A percentile compares a stretch with the other conserved stretches of the same genome.
Evolutionary conservation across 2,888 invertebrate species (phyloP).

Genomic region (Camponotus fellah): DNA sequence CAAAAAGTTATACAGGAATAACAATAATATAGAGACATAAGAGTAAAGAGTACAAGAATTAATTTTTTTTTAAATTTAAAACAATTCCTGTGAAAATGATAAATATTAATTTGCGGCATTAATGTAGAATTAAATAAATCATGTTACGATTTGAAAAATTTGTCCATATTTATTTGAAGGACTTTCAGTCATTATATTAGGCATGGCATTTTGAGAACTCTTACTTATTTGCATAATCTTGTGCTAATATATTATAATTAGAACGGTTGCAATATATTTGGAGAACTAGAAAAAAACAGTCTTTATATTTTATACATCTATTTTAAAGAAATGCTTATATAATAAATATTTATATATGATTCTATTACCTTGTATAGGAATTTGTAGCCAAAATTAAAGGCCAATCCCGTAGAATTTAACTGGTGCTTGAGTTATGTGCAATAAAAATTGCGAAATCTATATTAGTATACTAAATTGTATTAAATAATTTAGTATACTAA

Average conservation of each 20-base stretch:
- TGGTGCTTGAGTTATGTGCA: neutral
- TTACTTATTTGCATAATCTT: neutral
- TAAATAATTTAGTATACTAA: too few species aligned
- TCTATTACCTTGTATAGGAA: neutral
- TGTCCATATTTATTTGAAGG: neutral
- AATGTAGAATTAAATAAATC: neutral
- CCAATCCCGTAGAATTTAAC: slow-evolving; percentile 20
- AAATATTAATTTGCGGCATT: neutral
- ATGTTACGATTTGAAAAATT: neutral
- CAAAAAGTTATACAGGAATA: neutral
- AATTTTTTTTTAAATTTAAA: neutral
- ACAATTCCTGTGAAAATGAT: neutral
- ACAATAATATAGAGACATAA: neutral
- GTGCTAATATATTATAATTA: slow-evolving; percentile 25
- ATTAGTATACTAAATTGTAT: neutral
- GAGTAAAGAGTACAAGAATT: neutral
- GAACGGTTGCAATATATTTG: neutral
- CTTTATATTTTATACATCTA: neutral
- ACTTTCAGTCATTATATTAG: neutral
- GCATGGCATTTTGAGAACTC: neutral
- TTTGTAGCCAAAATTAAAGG: slow-evolving; percentile 38
- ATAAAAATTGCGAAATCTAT: slow-evolving; percentile 34
- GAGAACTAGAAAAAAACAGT: slow-evolving; percentile 1
- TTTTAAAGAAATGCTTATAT: neutral
- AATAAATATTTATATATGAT: neutral